phyloP scores from a whole-genome alignment of 2,888 invertebrate genomes.

The Macaria liturata region DNA sequence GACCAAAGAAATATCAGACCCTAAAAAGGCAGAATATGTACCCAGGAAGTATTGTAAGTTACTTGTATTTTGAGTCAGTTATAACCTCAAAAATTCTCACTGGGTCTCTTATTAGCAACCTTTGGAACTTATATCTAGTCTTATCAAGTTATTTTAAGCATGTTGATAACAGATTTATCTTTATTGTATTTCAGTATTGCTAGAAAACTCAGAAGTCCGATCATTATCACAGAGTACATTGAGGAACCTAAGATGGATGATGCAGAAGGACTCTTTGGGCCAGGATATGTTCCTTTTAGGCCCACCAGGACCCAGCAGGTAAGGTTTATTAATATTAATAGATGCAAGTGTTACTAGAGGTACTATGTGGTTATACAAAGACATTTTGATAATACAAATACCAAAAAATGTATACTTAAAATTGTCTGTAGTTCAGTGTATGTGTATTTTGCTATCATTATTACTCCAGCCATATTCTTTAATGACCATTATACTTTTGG shows the following conservation, averaged over 20 bases:
- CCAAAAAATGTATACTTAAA: too few relatives aligned
- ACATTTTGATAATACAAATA: too few relatives aligned
- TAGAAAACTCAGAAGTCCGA: conserved; percentile 79
- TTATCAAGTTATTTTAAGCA: not conserved
- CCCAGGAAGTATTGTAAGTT: conserved; percentile 91
- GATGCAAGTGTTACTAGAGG: too few relatives aligned
- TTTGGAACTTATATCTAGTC: too few relatives aligned
- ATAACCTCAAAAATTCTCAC: conserved; percentile 35
- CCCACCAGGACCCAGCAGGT: conserved; percentile 91
- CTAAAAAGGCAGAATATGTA: conserved; percentile 91
- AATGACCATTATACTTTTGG: too few relatives aligned
- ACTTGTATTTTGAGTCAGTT: conserved; percentile 22
- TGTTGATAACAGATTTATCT: conserved; percentile 1
- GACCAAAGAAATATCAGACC: conserved; percentile 81
- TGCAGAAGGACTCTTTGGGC: conserved; percentile 95
- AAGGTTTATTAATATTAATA: not conserved
- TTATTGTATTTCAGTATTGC: conserved; percentile 57
- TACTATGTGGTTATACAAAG: too few relatives aligned
- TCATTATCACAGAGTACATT: conserved; percentile 87
- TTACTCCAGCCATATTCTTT: too few relatives aligned
- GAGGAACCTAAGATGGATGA: conserved; percentile 96
- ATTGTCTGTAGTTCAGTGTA: too few relatives aligned
- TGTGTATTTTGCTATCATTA: too few relatives aligned
- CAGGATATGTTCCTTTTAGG: conserved; percentile 98
- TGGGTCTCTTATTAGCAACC: too few relatives aligned